Conservation (phyloP, 2,888 invertebrate genomes). For the Nowickia ferox region DNA sequence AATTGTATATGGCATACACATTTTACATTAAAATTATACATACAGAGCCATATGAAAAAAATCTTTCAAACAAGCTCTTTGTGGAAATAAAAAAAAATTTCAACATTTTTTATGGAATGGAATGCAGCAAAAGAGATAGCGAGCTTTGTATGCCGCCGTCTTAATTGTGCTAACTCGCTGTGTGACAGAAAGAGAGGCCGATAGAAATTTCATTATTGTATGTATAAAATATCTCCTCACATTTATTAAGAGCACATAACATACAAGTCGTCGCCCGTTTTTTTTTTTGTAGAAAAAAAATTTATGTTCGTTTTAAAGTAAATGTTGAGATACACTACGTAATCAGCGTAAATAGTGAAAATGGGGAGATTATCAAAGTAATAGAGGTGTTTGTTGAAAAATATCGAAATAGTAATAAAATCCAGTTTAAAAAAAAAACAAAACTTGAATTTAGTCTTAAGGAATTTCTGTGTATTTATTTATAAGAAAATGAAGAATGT, state of each 20-base stretch:
- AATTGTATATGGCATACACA: conserved; percentile 55
- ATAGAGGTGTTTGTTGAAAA: conserved; percentile 37
- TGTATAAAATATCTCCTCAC: conserved; percentile 69
- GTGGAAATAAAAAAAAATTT: conserved; percentile 65
- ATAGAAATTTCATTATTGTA: conserved; percentile 63
- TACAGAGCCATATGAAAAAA: conserved; percentile 48
- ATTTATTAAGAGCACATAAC: conserved; percentile 68
- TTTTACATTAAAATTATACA: conserved; percentile 52
- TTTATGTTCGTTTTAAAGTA: conserved; percentile 47
- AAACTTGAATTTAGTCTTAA: conserved; percentile 37
- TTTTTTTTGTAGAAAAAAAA: conserved; percentile 47
- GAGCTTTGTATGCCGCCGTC: conserved; percentile 71
- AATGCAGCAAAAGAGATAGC: conserved; percentile 79
- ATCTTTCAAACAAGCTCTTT: conserved; percentile 62
- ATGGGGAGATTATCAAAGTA: conserved; percentile 47
- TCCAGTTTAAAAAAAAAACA: conserved; percentile 33
- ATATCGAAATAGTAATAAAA: conserved; percentile 33
- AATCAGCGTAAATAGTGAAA: conserved; percentile 58
- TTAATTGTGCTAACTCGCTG: conserved; percentile 61
- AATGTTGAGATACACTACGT: conserved; percentile 68
- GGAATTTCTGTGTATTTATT: conserved; percentile 26
- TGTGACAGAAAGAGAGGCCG: conserved; percentile 70
- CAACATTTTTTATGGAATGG: conserved; percentile 78
- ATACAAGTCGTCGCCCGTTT: conserved; percentile 70
- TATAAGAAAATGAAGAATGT: not conserved